Base-by-base conservation (phyloP, 2,888 invertebrate genomes). In the Notocelia uddmanniana region DNA sequence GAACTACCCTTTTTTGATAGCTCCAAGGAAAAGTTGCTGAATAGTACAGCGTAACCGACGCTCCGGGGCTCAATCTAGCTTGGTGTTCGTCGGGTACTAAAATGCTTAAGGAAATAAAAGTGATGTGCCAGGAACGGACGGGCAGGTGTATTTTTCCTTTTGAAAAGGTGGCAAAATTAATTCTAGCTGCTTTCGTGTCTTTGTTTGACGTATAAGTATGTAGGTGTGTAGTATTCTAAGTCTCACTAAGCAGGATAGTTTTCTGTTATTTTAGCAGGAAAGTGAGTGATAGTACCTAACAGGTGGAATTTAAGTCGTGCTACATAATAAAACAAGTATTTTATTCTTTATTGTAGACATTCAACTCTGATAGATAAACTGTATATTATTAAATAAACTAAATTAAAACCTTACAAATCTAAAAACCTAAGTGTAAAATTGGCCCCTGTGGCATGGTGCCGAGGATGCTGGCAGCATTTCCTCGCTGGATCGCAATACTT, bases 21-120 rank as follows among this genome's bases (percentile, higher is more conserved):
- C 76, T 68, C 57, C 75, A 73, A 77, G 78, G 75, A 74, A 80
- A 79, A 78, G 63, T 74, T 69, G 74, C 74, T 48, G 6, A 3
- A 21, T 62, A 54, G 72, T 31, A 76, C 76, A 80, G 78, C 80
- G 78, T 79, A 82, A 81, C 81, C 81, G 79, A 81, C 78, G 78
- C 75, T 77, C 74, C 77, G 76, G 75, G 85, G 91, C 82, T 89
- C 92, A 86, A 82, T 82, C 82, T 84, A 85, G 77, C 78, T 74
- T 88, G 86, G 92, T 84, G 85, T 80, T 80, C 81, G 83, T 79
- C 77, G 75, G 81, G 86, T 77, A 91, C 86, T 93, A 90, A 92
- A 92, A 85, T 84, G 84, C 76, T 76, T 76, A 80, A 82, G 85
- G 89, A 92, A 91, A 92, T 91, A 92, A 92, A 92, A 89, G 80